Base-by-base conservation (phyloP, 2,797 vertebrate genomes). In the Diglossa cyanea region DNA sequence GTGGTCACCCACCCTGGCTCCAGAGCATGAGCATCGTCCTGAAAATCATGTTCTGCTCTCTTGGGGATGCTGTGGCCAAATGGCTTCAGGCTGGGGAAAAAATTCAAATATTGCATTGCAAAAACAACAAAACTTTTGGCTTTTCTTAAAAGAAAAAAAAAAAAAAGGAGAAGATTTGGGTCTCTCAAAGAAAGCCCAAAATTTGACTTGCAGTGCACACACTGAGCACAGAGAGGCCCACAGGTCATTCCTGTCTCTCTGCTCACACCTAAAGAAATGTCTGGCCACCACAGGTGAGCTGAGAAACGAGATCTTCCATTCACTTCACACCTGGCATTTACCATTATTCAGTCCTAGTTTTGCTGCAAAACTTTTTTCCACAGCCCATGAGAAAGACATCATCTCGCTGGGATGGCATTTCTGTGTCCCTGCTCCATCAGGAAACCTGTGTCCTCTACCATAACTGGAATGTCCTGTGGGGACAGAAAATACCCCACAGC, bases 11-110 rank as follows among this genome's bases (percentile, higher is more conserved):
- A 7, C 18, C 35, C 51, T 61, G 62, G 62, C 21, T 85, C 23
- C 54, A 67, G 23, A 44, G 45, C 45, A 60, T 14, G 3, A 51
- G 23, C 37, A 26, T 39, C 63, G 37, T 23, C 35, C 50, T 4
- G 0, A 68, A 68, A 84, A 30, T 58, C 37, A 11, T 25, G 11
- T 21, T 25, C n/a, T 1, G 0, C 1, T 0, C 17, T 23, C 19
- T 6, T 55, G 37, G 57, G 33, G 15, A 25, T 13, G 20, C 3
- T 28, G 3, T 3, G 17, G n/a, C 17, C 82, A 81, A 70, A 58
- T 31, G 31, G 37, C 9, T 71, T 51, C 39, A 55, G 50, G 20
- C 17, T 63, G 45, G 45, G 60, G 45, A 74, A 77, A n/a, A 67
- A 67, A 68, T 5, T 42, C 11, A 63, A 67, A 65, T 65, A 33